Evolutionary conservation across 2,888 invertebrate species (phyloP).

Genomic region (Pinctada fucata): DNA sequence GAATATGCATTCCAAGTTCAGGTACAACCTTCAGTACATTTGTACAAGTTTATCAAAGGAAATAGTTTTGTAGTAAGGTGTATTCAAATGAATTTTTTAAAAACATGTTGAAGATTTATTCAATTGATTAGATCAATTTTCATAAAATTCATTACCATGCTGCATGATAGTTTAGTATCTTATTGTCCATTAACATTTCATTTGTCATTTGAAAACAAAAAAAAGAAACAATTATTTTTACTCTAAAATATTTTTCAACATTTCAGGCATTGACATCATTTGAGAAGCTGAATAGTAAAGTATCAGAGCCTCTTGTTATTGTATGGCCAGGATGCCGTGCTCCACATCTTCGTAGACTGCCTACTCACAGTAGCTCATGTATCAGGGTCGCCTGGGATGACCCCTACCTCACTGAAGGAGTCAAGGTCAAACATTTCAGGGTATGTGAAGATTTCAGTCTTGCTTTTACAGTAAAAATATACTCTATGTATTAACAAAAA

Average conservation of each 20-base stretch:
- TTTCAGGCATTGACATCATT: conserved; percentile 72
- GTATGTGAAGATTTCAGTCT: conserved; percentile 52
- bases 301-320: conserved; percentile 75
- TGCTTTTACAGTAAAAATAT: background rate
- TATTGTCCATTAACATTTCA: no score
- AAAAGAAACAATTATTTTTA: background rate
- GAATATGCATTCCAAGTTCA: conserved; percentile 77
- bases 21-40: conserved; percentile 47
- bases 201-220: no score
- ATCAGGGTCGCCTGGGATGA: conserved; percentile 74
- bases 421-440: conserved; percentile 76
- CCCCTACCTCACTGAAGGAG: conserved; percentile 73
- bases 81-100: no score
- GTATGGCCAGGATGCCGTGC: conserved; percentile 75
- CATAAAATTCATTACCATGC: no score
- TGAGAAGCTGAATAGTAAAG: conserved; percentile 73
- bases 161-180: no score
- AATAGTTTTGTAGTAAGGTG: background rate
- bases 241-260: background rate
- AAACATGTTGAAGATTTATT: no score
- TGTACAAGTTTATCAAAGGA: no score
- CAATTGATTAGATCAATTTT: no score
- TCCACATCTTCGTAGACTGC: conserved; percentile 66
- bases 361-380: conserved; percentile 70
- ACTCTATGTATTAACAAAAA: no score